phyloP scores from a whole-genome alignment of 1,140 invertebrate genomes.

The Lethocerus indicus region DNA sequence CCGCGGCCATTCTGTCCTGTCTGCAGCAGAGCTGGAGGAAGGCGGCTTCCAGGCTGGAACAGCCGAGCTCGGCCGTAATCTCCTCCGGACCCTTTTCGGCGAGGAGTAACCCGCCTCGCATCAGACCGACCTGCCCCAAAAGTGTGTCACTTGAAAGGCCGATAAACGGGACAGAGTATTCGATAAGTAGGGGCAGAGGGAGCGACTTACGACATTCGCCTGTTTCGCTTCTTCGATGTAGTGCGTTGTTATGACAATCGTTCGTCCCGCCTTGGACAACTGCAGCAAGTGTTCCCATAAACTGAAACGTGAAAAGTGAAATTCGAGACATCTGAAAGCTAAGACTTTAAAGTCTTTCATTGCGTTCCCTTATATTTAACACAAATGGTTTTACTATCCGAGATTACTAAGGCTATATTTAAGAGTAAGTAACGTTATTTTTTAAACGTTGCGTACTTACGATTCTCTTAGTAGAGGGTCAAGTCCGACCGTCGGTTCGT shows the following conservation, averaged over 20 bases:
- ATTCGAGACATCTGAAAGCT: too few relatives aligned
- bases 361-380: too few relatives aligned
- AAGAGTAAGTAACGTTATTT: too few relatives aligned
- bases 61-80: conserved; percentile 14
- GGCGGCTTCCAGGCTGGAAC: conserved; percentile 18
- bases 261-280: conserved; percentile 32
- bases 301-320: too few relatives aligned
- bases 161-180: background rate
- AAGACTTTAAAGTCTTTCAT: too few relatives aligned
- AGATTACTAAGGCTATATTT: too few relatives aligned
- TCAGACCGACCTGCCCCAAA: conserved; percentile 30
- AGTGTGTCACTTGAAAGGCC: background rate
- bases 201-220: conserved; percentile 47
- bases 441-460: too few relatives aligned
- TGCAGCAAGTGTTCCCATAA: conserved; percentile 39
- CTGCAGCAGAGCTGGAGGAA: conserved; percentile 18
- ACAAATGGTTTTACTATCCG: too few relatives aligned
- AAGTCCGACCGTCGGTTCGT: too few relatives aligned
- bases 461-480: too few relatives aligned
- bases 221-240: conserved; percentile 84
- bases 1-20: too few relatives aligned
- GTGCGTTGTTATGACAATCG: conserved; percentile 82
- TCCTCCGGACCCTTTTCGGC: conserved; percentile 34
- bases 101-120: conserved; percentile 38
- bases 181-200: background rate